These are phyloP conservation scores for Cassiopea xamachana DNA, from an alignment of 30 jellyfish, hydroid and myxozoan species.

Conservation along the genomic window DNA sequence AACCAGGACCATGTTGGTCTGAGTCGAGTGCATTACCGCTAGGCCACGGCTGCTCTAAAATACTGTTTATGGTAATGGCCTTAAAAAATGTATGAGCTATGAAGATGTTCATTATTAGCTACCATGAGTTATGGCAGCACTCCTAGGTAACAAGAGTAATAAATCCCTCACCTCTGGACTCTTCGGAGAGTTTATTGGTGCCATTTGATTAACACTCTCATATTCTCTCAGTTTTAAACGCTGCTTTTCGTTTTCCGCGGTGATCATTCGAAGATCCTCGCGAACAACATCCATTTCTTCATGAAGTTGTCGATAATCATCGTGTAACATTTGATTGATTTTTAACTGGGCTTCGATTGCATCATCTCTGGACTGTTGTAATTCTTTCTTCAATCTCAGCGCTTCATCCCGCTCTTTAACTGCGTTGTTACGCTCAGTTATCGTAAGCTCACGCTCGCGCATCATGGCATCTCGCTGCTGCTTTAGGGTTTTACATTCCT, in stretches of 20 bases:
- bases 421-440: constrained; percentile 68
- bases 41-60: too few relatives aligned
- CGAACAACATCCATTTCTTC: constrained; percentile 70
- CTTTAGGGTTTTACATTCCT: constrained; percentile 56
- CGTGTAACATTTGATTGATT: constrained; percentile 66
- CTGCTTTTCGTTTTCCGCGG: constrained; percentile 28
- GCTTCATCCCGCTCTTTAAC: constrained; percentile 83
- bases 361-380: constrained; percentile 76
- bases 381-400: constrained; percentile 62
- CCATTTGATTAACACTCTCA: constrained; percentile 40
- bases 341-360: constrained; percentile 78
- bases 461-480: constrained; percentile 71
- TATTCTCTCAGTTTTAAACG: constrained; percentile 36
- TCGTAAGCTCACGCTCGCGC: constrained; percentile 79
- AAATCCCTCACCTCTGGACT: not conserved
- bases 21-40: too few relatives aligned
- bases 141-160: not conserved
- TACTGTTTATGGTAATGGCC: too few relatives aligned
- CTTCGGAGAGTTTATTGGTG: not conserved
- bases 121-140: too few relatives aligned
- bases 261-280: constrained; percentile 15
- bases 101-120: too few relatives aligned
- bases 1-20: too few relatives aligned
- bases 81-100: too few relatives aligned
- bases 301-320: constrained; percentile 42